A percentile compares a stretch with the other conserved stretches of the same genome.
phyloP scores from a whole-genome alignment of 2,797 vertebrate species.

The Lepidocolaptes lacrymiger region DNA sequence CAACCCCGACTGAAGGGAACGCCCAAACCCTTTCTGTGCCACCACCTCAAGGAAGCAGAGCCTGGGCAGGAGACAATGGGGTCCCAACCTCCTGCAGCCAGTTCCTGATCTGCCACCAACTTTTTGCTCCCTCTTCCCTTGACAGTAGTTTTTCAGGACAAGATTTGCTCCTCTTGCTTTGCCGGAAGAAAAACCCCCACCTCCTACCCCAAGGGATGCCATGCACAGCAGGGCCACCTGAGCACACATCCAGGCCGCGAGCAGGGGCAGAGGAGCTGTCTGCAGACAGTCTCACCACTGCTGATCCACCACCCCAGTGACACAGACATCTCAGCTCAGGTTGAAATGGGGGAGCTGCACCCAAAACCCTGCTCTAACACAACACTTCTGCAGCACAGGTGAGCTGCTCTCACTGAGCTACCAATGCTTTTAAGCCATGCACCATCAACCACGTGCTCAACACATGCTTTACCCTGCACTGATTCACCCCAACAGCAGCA shows the following conservation, averaged over 20 bases:
- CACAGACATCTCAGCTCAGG: background rate
- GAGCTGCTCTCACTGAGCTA: background rate
- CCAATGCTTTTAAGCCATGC: background rate
- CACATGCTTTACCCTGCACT: background rate
- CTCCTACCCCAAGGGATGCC: fast-evolving
- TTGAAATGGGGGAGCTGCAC: background rate
- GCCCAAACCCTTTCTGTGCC: background rate
- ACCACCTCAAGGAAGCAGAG: background rate
- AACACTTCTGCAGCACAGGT: background rate
- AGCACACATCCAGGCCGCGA: background rate
- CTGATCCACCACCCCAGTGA: background rate
- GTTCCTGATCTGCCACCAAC: fast-evolving
- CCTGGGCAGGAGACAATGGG: fast-evolving
- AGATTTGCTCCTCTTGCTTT: fast-evolving
- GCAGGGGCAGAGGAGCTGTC: background rate
- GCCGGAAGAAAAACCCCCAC: background rate
- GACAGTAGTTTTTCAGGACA: background rate
- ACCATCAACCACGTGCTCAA: background rate
- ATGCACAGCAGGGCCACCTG: background rate
- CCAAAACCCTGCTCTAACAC: background rate
- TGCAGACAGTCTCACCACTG: background rate
- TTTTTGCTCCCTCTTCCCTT: background rate
- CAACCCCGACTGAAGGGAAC: fast-evolving
- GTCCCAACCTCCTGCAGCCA: background rate
- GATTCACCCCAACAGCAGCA: background rate